phyloP scores from a whole-genome alignment of 2,113 vertebrate genomes.

The Silurus asotus region DNA sequence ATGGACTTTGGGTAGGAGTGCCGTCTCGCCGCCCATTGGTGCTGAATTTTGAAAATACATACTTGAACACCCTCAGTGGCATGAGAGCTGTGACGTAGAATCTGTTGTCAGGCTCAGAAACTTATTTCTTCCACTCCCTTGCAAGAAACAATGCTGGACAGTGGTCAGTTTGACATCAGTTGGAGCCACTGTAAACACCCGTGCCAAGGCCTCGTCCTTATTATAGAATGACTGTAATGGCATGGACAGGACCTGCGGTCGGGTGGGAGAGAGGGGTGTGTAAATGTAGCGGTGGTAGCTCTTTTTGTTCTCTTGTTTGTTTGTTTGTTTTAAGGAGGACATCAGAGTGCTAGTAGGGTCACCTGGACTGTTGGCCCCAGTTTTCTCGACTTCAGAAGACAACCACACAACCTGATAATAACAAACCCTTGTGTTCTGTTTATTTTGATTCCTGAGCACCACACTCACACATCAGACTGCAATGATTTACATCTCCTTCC shows the following conservation, averaged over 20 bases:
- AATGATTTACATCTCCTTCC: conserved; percentile 74
- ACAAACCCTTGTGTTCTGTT: conserved; percentile 51
- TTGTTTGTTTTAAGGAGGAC: conserved; percentile 48
- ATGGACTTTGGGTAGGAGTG: conserved; percentile 56
- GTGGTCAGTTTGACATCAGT: conserved; percentile 35
- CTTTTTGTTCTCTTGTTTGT: conserved; percentile 44
- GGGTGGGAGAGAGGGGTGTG: conserved; percentile 36
- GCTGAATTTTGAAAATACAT: conserved; percentile 52
- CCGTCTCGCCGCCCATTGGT: conserved; percentile 49
- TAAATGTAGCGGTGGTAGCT: conserved; percentile 50
- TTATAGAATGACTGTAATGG: conserved; percentile 17
- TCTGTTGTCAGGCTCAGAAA: conserved; percentile 38
- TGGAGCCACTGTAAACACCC: conserved; percentile 39
- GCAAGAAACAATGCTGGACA: conserved; percentile 42
- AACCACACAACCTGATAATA: conserved; percentile 53
- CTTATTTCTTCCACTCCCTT: conserved; percentile 14
- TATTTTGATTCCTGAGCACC: conserved; percentile 42
- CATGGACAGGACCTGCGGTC: conserved; percentile 36
- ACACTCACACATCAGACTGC: conserved; percentile 59
- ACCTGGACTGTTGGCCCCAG: conserved; percentile 70
- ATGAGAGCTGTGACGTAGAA: conserved; percentile 50
- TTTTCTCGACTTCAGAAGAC: conserved; percentile 62
- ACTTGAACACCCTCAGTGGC: conserved; percentile 53
- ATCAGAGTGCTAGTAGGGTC: conserved; percentile 61
- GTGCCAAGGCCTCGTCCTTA: conserved; percentile 51